phyloP scores from a whole-genome alignment of 2,113 vertebrate genomes.

The Brachirus orientalis region DNA sequence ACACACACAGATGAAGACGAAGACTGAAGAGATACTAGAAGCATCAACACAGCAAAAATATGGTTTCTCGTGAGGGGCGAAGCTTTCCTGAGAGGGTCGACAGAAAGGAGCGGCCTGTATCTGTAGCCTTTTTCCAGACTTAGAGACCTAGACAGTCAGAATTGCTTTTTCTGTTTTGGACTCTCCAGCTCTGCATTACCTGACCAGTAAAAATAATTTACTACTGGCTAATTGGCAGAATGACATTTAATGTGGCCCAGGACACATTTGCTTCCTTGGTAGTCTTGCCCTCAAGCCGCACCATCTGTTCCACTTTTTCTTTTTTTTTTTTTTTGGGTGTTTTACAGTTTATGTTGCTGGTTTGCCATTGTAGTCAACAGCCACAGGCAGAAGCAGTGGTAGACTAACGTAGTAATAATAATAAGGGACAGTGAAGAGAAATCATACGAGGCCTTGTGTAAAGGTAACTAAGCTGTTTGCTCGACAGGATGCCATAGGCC shows the following conservation, averaged over 20 bases:
- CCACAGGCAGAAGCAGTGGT: neutral
- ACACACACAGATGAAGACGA: constrained; percentile 57
- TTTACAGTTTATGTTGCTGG: neutral
- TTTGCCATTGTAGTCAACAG: neutral
- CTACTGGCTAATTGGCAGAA: neutral
- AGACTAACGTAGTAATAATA: neutral
- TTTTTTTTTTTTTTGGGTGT: no score
- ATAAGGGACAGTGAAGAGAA: neutral
- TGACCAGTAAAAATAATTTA: neutral
- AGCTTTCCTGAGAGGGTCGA: no score
- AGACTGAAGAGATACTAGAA: constrained; percentile 28
- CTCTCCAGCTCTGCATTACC: neutral
- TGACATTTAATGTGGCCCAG: neutral
- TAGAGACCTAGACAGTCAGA: no score
- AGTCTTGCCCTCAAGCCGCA: neutral
- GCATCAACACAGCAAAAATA: constrained; percentile 25
- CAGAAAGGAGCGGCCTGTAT: no score
- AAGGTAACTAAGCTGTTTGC: neutral
- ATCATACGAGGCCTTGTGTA: neutral
- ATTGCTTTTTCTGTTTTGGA: neutral
- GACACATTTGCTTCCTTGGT: neutral
- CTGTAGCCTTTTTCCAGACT: no score
- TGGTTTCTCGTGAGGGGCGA: constrained; percentile 1
- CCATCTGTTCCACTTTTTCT: neutral
- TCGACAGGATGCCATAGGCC: no score